Evolutionary conservation across 2,888 invertebrate species (phyloP).

Genomic region (Morpho deidamia): DNA sequence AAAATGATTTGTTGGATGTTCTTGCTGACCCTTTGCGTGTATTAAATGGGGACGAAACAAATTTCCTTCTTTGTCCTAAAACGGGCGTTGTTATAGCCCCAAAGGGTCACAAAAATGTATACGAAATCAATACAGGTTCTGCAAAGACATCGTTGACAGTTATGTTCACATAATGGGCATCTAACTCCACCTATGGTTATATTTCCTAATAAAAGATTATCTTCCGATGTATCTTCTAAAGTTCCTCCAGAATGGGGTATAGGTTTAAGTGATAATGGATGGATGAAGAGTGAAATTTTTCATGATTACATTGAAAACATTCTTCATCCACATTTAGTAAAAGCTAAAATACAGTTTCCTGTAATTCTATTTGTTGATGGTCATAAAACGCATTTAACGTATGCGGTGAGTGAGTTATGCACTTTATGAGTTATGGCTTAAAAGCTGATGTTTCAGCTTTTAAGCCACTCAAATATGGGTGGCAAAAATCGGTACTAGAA

Average conservation of each 20-base stretch:
- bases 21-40: slow-evolving; percentile 27
- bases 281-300: slow-evolving; percentile 50
- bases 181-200: slow-evolving; percentile 9
- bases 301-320: slow-evolving; percentile 38
- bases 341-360: slow-evolving; percentile 14
- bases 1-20: slow-evolving; percentile 26
- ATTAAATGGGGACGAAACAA: slow-evolving; percentile 33
- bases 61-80: slow-evolving; percentile 31
- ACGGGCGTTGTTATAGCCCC: slow-evolving; percentile 33
- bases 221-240: slow-evolving; percentile 16
- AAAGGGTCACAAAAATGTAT: slow-evolving; percentile 31
- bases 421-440: too few species aligned
- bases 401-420: slow-evolving; percentile 16
- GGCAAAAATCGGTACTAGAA: slow-evolving; percentile 1
- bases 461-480: slow-evolving; percentile 1
- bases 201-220: slow-evolving; percentile 18
- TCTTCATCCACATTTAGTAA: slow-evolving; percentile 1
- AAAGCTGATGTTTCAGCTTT: slow-evolving; percentile 6
- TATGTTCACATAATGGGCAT: slow-evolving; percentile 21
- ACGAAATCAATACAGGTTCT: slow-evolving; percentile 27
- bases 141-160: slow-evolving; percentile 31
- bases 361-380: slow-evolving; percentile 26
- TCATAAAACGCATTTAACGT: slow-evolving; percentile 24
- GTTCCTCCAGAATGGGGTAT: slow-evolving; percentile 36
- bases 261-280: slow-evolving; percentile 43